Evolutionary conservation across 2,888 invertebrate genomes (phyloP).

Genomic region (Phengaris arion): DNA sequence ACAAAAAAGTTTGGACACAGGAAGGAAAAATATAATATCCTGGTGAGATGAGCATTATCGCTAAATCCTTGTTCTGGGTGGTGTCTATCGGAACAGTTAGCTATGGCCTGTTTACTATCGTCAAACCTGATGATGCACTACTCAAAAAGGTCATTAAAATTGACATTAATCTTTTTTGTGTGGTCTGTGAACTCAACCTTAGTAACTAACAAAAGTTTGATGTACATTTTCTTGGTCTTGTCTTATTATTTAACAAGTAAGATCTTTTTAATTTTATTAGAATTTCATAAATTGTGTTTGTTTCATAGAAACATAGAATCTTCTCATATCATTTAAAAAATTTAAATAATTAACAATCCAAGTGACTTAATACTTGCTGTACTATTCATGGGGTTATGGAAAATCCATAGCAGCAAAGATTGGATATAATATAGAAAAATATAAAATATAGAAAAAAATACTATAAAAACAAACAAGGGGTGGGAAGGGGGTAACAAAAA

Average conservation of each 20-base stretch:
- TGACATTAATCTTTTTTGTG: constrained; percentile 36
- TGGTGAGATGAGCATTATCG: constrained; percentile 72
- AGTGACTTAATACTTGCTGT: no score
- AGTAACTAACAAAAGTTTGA: not conserved
- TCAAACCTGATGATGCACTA: constrained; percentile 78
- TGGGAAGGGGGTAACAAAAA: no score
- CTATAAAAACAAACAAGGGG: no score
- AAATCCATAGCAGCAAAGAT: no score
- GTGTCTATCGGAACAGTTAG: constrained; percentile 80
- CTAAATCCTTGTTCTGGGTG: constrained; percentile 80
- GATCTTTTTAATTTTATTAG: not conserved
- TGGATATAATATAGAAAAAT: no score
- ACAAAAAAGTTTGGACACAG: constrained; percentile 78
- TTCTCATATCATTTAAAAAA: no score
- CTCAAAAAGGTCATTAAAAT: constrained; percentile 72
- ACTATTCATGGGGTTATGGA: no score
- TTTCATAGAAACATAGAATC: not conserved
- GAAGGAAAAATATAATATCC: constrained; percentile 70
- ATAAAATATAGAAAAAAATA: no score
- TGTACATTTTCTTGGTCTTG: not conserved
- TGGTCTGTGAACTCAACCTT: constrained; percentile 42
- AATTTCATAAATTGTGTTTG: not conserved
- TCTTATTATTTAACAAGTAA: no score
- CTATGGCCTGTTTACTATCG: constrained; percentile 79
- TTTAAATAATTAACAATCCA: no score